Percentiles rank a stretch among this genome's conserved stretches.
These are phyloP conservation scores for Lasius platythorax DNA, from an alignment of 2,888 invertebrate genomes.

Conservation along the genomic window DNA sequence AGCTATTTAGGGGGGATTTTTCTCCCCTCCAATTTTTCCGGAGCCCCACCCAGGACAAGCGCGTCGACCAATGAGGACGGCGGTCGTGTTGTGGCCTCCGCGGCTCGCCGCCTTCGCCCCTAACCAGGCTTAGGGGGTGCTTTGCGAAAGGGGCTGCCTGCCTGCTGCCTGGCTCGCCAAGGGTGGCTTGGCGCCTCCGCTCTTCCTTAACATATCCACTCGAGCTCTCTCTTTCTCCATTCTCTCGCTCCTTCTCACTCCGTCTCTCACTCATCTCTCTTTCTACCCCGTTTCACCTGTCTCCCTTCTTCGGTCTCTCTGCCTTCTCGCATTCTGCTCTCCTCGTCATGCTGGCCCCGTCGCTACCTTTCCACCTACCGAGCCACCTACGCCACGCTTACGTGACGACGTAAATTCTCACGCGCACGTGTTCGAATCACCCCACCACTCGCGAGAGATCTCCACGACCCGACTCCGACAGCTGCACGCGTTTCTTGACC, in stretches of 20 bases:
- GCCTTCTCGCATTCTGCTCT: slow-evolving; percentile 35
- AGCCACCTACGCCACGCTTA: slow-evolving; percentile 70
- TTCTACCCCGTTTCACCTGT: slow-evolving; percentile 78
- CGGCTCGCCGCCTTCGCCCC: slow-evolving; percentile 86
- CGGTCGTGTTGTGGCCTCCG: slow-evolving; percentile 86
- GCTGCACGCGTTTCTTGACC: slow-evolving; percentile 70
- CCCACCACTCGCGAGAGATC: slow-evolving; percentile 50
- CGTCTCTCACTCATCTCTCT: slow-evolving; percentile 78
- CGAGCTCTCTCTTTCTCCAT: slow-evolving; percentile 83
- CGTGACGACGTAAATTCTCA: slow-evolving; percentile 71
- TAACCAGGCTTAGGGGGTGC: slow-evolving; percentile 82
- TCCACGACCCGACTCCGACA: slow-evolving; percentile 20
- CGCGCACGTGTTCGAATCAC: slow-evolving; percentile 73
- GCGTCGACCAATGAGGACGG: slow-evolving; percentile 85
- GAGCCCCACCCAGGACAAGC: slow-evolving; percentile 84
- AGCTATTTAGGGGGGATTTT: slow-evolving; percentile 86
- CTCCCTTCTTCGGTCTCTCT: slow-evolving; percentile 36
- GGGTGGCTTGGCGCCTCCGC: slow-evolving; percentile 72
- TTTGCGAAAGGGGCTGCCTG: slow-evolving; percentile 78
- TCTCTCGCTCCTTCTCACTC: slow-evolving; percentile 86
- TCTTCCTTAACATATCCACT: slow-evolving; percentile 67
- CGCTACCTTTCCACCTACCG: slow-evolving; percentile 59
- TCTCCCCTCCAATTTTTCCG: slow-evolving; percentile 85
- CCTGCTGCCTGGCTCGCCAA: slow-evolving; percentile 71
- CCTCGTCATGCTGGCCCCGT: slow-evolving; percentile 65